Conservation (phyloP, 1,140 invertebrate genomes). For the Drosophila virilis region DNA sequence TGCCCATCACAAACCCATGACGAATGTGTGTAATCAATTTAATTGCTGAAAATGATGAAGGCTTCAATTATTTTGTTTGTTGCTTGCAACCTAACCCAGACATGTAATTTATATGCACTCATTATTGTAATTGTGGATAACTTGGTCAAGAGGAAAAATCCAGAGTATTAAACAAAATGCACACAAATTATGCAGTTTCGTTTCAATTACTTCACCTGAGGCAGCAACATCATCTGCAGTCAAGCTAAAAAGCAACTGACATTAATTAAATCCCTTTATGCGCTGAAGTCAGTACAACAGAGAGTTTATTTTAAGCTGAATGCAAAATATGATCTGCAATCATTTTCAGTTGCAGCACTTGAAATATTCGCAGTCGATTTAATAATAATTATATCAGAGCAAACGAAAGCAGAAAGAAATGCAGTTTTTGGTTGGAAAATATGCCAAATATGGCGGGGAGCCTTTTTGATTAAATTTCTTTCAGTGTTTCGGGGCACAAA, state of each 20-base stretch:
- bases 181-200: constrained; percentile 61
- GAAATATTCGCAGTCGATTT: constrained; percentile 64
- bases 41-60: not conserved
- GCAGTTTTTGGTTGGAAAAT: constrained; percentile 32
- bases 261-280: constrained; percentile 19
- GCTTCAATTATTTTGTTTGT: not conserved
- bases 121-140: constrained; percentile 32
- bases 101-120: not conserved
- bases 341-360: constrained; percentile 31
- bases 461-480: constrained; percentile 80
- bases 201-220: constrained; percentile 63
- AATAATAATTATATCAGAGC: constrained; percentile 48
- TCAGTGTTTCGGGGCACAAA: constrained; percentile 79
- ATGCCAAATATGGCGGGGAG: constrained; percentile 45
- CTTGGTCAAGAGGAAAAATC: constrained; percentile 11
- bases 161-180: constrained; percentile 60
- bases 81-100: not conserved
- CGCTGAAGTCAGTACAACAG: not conserved
- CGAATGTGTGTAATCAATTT: not conserved
- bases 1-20: no score
- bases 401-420: constrained; percentile 3
- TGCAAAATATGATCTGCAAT: constrained; percentile 55
- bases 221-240: not conserved
- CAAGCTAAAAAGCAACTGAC: not conserved
- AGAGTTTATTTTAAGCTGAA: constrained; percentile 24